Conservation (phyloP, 92 coral and sea anemone species). For the Nematostella vectensis region DNA sequence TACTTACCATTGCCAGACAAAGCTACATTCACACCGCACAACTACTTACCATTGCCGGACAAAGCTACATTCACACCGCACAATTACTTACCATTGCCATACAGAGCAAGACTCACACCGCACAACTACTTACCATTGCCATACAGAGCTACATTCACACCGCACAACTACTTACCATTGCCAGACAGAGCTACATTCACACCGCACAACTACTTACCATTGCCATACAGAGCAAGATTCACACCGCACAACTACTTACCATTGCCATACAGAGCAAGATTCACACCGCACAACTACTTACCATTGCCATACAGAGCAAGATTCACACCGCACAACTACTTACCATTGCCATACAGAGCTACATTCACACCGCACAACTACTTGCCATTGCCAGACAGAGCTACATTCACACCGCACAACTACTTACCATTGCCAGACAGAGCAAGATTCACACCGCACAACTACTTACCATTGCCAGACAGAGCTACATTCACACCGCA, state of each 20-base stretch:
- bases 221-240: conserved; percentile 45
- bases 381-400: conserved; percentile 32
- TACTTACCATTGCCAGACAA: conserved; percentile 78
- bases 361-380: not conserved
- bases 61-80: conserved; percentile 81
- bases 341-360: conserved; percentile 56
- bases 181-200: conserved; percentile 27
- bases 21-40: not conserved
- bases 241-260: conserved; percentile 85
- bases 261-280: conserved; percentile 41
- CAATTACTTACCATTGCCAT: conserved; percentile 77
- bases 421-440: conserved; percentile 78
- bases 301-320: conserved; percentile 42
- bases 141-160: conserved; percentile 67
- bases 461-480: conserved; percentile 17
- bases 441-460: not conserved
- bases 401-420: conserved; percentile 82
- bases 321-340: conserved; percentile 87
- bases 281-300: not conserved
- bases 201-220: conserved; percentile 8
- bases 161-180: conserved; percentile 73
- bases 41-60: conserved; percentile 17
- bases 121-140: conserved; percentile 12
- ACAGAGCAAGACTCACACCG: not conserved
- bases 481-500: conserved; percentile 81